Conservation (phyloP, 2,797 vertebrate genomes). For the Siniperca scherzeri region DNA sequence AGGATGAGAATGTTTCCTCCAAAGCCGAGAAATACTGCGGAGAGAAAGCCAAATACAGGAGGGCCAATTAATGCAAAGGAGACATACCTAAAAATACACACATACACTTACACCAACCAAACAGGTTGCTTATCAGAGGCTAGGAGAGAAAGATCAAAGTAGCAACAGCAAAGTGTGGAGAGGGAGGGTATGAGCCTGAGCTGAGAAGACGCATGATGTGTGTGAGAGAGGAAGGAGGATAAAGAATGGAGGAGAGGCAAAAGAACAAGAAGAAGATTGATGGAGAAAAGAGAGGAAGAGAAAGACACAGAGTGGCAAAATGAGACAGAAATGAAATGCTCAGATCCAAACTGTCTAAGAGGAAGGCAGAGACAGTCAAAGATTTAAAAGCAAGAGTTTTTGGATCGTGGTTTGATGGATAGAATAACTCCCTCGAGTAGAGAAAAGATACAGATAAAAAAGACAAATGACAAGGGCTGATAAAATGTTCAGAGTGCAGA, state of each 20-base stretch:
- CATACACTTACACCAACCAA: slow-evolving; percentile 32
- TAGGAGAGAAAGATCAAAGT: slow-evolving; percentile 67
- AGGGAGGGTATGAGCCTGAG: slow-evolving; percentile 25
- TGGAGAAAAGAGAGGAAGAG: slow-evolving; percentile 26
- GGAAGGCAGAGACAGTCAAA: slow-evolving; percentile 47
- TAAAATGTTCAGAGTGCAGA: slow-evolving; percentile 55
- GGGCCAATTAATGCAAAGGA: slow-evolving; percentile 70
- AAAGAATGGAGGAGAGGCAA: slow-evolving; percentile 10
- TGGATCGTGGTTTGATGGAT: slow-evolving; percentile 58
- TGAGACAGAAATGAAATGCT: slow-evolving; percentile 62
- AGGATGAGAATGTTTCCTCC: slow-evolving; percentile 60
- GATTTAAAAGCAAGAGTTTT: slow-evolving; percentile 60
- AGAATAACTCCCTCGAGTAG: slow-evolving; percentile 60
- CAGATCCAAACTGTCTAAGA: slow-evolving; percentile 49
- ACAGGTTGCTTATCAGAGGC: slow-evolving; percentile 61
- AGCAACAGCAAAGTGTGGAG: slow-evolving; percentile 25
- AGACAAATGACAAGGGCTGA: slow-evolving; percentile 58
- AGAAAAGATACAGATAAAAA: slow-evolving; percentile 50
- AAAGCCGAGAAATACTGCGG: slow-evolving; percentile 37
- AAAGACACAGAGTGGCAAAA: slow-evolving; percentile 35
- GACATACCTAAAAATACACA: slow-evolving; percentile 63
- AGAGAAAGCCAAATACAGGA: slow-evolving; percentile 53
- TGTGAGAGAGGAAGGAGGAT: slow-evolving; percentile 26
- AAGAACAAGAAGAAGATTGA: slow-evolving; percentile 43
- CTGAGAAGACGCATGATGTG: slow-evolving; percentile 40